Percentiles rank a stretch among this genome's conserved stretches.
Evolutionary conservation across 37 sponge, comb jelly and placozoan species (phyloP).

Genomic region (Ianthella basta): DNA sequence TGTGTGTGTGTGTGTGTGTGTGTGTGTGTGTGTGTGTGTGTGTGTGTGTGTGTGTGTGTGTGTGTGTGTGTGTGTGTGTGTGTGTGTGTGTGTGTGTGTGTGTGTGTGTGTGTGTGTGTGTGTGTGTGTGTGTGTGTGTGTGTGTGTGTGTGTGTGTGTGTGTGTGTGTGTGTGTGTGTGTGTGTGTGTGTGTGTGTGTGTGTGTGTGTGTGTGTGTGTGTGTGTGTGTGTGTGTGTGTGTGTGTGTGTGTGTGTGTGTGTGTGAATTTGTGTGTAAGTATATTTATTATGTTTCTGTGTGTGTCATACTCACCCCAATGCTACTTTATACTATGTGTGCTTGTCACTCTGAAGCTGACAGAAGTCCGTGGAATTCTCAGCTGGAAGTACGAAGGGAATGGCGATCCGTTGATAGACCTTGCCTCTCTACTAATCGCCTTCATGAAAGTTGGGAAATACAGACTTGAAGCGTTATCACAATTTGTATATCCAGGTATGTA

Average conservation of each 20-base stretch:
- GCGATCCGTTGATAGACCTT: not conserved
- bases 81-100: slow-evolving; percentile 1
- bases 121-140: slow-evolving; percentile 16
- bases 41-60: slow-evolving; percentile 29
- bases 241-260: slow-evolving; percentile 24
- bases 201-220: slow-evolving; percentile 26
- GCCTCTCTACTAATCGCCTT: not conserved
- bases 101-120: slow-evolving; percentile 5
- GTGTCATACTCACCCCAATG: not conserved
- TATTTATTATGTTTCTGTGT: not conserved
- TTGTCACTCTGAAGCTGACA: no score
- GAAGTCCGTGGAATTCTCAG: not conserved
- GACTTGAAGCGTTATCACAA: no score
- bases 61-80: slow-evolving; percentile 23
- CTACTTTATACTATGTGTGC: not conserved
- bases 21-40: slow-evolving; percentile 29
- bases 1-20: slow-evolving; percentile 11
- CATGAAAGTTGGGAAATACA: not conserved
- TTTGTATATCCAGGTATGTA: no score
- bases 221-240: slow-evolving; percentile 28
- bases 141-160: slow-evolving; percentile 16
- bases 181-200: slow-evolving; percentile 25
- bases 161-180: slow-evolving; percentile 29
- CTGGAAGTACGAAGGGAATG: not conserved
- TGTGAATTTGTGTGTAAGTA: no score